Conservation (phyloP, 2,888 invertebrate genomes). For the Ormyrus pomaceus region DNA sequence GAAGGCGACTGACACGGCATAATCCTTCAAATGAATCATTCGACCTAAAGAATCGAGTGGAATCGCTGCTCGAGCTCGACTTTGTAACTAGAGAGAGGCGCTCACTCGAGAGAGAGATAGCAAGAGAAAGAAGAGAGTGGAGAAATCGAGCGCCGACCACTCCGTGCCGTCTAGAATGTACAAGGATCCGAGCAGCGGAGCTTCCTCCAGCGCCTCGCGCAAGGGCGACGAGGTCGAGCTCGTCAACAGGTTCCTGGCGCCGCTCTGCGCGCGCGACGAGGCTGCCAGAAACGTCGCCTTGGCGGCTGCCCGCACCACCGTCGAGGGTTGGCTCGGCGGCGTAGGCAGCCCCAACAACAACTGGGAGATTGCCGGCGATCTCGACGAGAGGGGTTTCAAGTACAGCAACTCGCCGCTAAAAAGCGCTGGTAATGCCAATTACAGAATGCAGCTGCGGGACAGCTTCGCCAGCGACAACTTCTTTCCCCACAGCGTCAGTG, state of each 20-base stretch:
- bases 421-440: conserved; percentile 16
- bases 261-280: conserved; percentile 77
- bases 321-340: conserved; percentile 77
- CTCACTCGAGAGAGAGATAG: conserved; percentile 17
- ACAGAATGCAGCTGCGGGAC: conserved; percentile 58
- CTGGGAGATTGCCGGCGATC: conserved; percentile 25
- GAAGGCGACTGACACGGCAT: conserved; percentile 39
- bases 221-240: conserved; percentile 76
- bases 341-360: conserved; percentile 75
- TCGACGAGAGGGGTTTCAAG: neutral
- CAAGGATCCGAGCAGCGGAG: conserved; percentile 65
- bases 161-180: conserved; percentile 62
- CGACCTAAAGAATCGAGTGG: conserved; percentile 48
- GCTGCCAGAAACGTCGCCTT: conserved; percentile 77
- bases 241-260: conserved; percentile 77
- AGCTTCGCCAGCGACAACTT: conserved; percentile 68
- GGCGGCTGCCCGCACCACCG: conserved; percentile 77
- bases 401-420: neutral
- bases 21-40: conserved; percentile 54
- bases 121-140: neutral
- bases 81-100: conserved; percentile 7
- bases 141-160: neutral
- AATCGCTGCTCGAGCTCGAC: conserved; percentile 9
- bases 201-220: conserved; percentile 59
- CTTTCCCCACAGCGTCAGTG: conserved; percentile 66